phyloP scores from a whole-genome alignment of 1,140 invertebrate species.

The Thaumatotibia leucotreta region DNA sequence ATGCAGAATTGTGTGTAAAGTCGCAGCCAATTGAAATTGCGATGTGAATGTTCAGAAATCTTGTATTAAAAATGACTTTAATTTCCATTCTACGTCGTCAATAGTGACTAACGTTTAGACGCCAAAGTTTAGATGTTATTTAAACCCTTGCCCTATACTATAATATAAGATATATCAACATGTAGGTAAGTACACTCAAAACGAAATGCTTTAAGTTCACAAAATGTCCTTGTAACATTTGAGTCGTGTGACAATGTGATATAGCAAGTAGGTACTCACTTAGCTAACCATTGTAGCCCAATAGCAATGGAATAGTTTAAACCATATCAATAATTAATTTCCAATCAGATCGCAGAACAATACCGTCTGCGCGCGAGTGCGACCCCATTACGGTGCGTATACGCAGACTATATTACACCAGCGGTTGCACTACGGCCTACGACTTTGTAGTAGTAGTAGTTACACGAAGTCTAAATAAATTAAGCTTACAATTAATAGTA shows the following conservation, averaged over 20 bases:
- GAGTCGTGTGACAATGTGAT: background rate
- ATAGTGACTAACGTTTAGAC: too few relatives aligned
- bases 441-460: too few relatives aligned
- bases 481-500: too few relatives aligned
- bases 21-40: too few relatives aligned
- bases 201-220: background rate
- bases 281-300: background rate
- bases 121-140: too few relatives aligned
- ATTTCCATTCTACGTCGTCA: background rate
- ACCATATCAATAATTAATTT: constrained; percentile 11
- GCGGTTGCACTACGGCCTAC: background rate
- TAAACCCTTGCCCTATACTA: too few relatives aligned
- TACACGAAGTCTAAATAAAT: too few relatives aligned
- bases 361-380: constrained; percentile 9
- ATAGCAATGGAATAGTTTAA: background rate
- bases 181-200: background rate
- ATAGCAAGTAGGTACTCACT: background rate
- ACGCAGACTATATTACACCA: background rate
- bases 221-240: background rate
- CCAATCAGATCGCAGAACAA: constrained; percentile 12
- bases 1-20: background rate
- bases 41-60: too few relatives aligned
- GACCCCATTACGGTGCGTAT: constrained; percentile 8
- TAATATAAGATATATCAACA: background rate
- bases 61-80: too few relatives aligned